Conservation (phyloP, 2,113 vertebrate genomes). For the Speoplatyrhinus poulsoni region DNA sequence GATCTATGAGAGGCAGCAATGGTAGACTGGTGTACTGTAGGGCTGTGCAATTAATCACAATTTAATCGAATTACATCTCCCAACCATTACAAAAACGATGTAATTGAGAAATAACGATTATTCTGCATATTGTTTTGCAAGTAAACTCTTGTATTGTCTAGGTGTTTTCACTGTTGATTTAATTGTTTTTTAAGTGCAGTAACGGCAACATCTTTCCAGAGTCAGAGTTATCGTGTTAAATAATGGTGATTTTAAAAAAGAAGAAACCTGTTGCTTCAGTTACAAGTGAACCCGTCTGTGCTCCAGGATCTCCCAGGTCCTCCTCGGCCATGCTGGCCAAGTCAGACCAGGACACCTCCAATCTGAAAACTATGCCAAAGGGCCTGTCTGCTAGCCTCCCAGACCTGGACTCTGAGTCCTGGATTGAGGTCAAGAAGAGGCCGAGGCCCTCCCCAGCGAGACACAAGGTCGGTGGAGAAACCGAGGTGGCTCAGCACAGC, state of each 20-base stretch:
- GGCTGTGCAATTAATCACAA: background rate
- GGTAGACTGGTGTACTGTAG: too few species aligned
- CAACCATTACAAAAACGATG: too few species aligned
- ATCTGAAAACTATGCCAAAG: conserved; percentile 96
- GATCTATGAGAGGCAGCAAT: too few species aligned
- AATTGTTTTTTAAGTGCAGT: too few species aligned
- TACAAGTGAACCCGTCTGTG: conserved; percentile 59
- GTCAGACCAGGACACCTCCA: conserved; percentile 84
- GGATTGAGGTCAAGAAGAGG: conserved; percentile 98
- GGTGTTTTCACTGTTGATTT: too few species aligned
- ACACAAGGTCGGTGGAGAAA: conserved; percentile 79
- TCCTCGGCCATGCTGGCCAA: conserved; percentile 78
- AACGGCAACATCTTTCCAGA: too few species aligned
- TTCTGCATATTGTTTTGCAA: too few species aligned
- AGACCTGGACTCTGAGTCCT: conserved; percentile 94
- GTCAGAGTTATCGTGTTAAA: too few species aligned
- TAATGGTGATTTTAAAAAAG: too few species aligned
- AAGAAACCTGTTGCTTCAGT: too few species aligned
- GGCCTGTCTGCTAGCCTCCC: conserved; percentile 94
- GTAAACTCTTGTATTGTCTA: too few species aligned
- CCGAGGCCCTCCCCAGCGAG: conserved; percentile 89
- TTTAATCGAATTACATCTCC: background rate
- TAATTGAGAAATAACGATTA: too few species aligned
- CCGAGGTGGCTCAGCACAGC: conserved; percentile 20
- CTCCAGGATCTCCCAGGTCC: conserved; percentile 81